Conservation (phyloP, 2,888 invertebrate genomes). For the Cantharis nigra region DNA sequence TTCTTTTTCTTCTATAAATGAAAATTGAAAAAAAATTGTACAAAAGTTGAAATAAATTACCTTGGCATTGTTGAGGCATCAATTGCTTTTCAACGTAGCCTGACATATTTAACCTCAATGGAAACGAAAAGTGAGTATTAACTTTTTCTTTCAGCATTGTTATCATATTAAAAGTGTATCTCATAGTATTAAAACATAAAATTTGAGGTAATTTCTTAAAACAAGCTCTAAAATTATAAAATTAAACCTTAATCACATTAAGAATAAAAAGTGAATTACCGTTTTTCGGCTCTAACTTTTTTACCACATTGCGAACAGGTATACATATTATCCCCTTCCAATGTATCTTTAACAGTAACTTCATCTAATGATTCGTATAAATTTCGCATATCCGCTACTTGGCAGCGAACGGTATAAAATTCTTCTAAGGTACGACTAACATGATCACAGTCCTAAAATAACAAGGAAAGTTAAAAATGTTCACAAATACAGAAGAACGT, state of each 20-base stretch:
- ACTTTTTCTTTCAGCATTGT: slow-evolving; percentile 98
- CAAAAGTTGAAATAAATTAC: slow-evolving; percentile 48
- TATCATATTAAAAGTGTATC: slow-evolving; percentile 96
- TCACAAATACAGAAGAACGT: too few relatives aligned
- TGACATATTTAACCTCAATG: slow-evolving; percentile 90
- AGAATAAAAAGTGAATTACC: slow-evolving; percentile 55
- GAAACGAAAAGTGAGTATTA: slow-evolving; percentile 96
- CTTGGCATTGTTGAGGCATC: slow-evolving; percentile 86
- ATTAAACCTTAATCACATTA: background rate
- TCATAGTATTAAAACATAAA: slow-evolving; percentile 95
- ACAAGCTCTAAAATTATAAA: slow-evolving; percentile 69
- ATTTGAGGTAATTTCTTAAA: slow-evolving; percentile 93
- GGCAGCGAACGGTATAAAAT: slow-evolving; percentile 95
- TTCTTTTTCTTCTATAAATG: slow-evolving; percentile 64
- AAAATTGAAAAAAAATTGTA: background rate
- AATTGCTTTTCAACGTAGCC: slow-evolving; percentile 93
- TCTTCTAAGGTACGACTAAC: slow-evolving; percentile 93
- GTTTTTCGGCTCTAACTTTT: slow-evolving; percentile 93
- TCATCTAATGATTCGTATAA: slow-evolving; percentile 93
- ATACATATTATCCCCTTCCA: slow-evolving; percentile 98
- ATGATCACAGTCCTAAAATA: slow-evolving; percentile 83
- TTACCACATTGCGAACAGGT: slow-evolving; percentile 94
- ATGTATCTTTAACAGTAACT: slow-evolving; percentile 95
- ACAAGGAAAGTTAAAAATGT: background rate
- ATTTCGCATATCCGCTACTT: slow-evolving; percentile 96